Base-by-base conservation (phyloP, 2,797 vertebrate genomes). In the Gymnocypris eckloni region DNA sequence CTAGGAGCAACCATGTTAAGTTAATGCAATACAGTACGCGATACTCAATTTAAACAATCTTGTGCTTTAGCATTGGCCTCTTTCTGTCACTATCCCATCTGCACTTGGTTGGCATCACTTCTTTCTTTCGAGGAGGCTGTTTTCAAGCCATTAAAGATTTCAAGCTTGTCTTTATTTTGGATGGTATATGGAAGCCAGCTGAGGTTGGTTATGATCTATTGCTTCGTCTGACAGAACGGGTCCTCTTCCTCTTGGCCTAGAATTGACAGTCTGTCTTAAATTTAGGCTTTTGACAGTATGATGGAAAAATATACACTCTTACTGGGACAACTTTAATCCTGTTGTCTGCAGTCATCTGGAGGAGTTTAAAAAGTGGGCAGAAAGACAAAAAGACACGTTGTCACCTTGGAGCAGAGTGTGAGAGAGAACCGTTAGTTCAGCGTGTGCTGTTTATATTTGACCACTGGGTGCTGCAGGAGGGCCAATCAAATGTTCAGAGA, bases 401-500 rank as follows among this genome's bases (percentile, higher is more conserved):
- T 54, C 66, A 73, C 52, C 67, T 82, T 71, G 54, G 70, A 71
- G 56, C 13, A 79, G 79, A 64, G 20, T 39, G 56, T 13, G 64
- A 71, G 66, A 39, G 25, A 12, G 45, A 76, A 66, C 28, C 3
- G 9, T 56, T n/a, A 15, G 39, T n/a, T 16, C 22, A 66, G 86
- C 79, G 3, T 90, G 89, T 86, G 85, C 83, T 91, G 85, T 88
- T 88, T 75, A 33, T n/a, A 10, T 88, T 89, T 87, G 87, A 88
- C 91, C 91, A 92, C 91, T 90, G 87, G 91, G 91, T 91, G 91
- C 83, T 91, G 91, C 91, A 91, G 90, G 59, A 88, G 90, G 87
- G 88, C 86, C 87, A 81, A 83, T 75, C 45, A 86, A 72, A 78
- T 28, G 54, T 72, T 56, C 18, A 1, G 18, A 33, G 22, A 33